These are phyloP conservation scores for Temnothorax longispinosus DNA, from an alignment of 1,140 invertebrate species.

Conservation along the genomic window DNA sequence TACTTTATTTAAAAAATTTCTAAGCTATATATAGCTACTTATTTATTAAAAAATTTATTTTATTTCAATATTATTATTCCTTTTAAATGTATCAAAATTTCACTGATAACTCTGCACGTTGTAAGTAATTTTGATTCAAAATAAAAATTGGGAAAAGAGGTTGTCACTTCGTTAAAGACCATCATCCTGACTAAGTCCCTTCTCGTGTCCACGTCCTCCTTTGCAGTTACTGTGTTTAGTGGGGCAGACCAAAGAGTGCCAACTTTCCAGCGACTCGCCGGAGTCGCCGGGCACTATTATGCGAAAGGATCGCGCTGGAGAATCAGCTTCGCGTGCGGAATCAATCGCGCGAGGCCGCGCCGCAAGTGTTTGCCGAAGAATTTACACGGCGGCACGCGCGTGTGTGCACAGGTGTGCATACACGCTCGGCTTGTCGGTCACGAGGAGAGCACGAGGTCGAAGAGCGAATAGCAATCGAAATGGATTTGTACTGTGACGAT, in stretches of 20 bases:
- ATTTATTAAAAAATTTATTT: background rate
- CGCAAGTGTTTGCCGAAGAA: constrained; percentile 51
- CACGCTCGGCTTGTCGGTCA: constrained; percentile 29
- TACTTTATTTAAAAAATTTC: background rate
- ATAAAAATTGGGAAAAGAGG: background rate
- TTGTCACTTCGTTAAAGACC: background rate
- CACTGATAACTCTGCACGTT: background rate
- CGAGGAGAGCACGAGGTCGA: constrained; percentile 44
- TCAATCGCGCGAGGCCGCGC: constrained; percentile 51
- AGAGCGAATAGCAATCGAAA: constrained; percentile 28
- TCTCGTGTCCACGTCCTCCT: constrained; percentile 27
- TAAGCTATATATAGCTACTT: background rate
- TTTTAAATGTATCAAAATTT: background rate
- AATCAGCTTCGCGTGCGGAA: constrained; percentile 49
- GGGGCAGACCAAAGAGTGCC: constrained; percentile 35
- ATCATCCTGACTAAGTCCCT: background rate
- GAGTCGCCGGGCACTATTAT: constrained; percentile 39
- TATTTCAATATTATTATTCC: background rate
- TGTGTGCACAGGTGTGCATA: constrained; percentile 51
- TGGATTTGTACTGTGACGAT: constrained; percentile 35
- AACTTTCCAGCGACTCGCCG: constrained; percentile 51
- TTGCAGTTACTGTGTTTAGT: constrained; percentile 16
- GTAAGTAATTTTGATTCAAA: background rate
- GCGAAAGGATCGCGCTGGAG: constrained; percentile 21
- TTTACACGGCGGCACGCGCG: constrained; percentile 39